Base-by-base conservation (phyloP, 53 echinoderm and acorn worm genomes). In the Hippasteria phrygiana region DNA sequence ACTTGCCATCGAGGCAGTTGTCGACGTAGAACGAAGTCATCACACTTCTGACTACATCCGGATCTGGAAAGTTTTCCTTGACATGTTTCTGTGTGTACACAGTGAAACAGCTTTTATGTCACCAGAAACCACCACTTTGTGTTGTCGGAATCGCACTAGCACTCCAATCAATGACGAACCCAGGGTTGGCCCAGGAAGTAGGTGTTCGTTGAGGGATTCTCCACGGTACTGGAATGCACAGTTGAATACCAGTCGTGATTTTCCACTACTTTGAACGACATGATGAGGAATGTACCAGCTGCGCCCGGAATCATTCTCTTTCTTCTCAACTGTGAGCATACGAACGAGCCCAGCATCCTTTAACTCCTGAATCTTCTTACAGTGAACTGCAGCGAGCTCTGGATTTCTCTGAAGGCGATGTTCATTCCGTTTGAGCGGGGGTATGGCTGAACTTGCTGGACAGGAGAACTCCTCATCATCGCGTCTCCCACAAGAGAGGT, bases 251-350 rank as follows among this genome's bases (percentile, higher is more conserved):
- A 47, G 47, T 41, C 72, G 14, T 16, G 13, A 20, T 34, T 34
- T 79, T 10, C 37, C 41, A 62, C 55, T 79, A 14, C 34, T 36
- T 27, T 65, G 18, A 12, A 79, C 89, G n/a, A 89, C 78, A 29
- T 89, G 71, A 43, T 89, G 51, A 20, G 80, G 89, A 27, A 88
- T 55, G 62, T 75, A 88, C 88, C 88, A 88, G 12, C 34, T 32
- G 67, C 67, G 67, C 33, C 14, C 33, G 13, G 5, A 11, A 35
- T 7, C 14, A 3, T 64, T 64, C 64, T 28, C 32, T 29, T 17
- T 66, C 0, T 35, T 17, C 34, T 66, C 67, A 4, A 14, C 5
- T 1, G 34, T 34, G 11, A 34, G 2, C 0, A 35, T 66, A 1
- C 35, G 33, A 66, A 66, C 35, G 26, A 66, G 67, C 34, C 35